A percentile compares a stretch with the other conserved stretches of the same genome.
These are phyloP conservation scores for Micrasema longulum DNA, from an alignment of 1,140 invertebrate genomes.

Conservation along the genomic window DNA sequence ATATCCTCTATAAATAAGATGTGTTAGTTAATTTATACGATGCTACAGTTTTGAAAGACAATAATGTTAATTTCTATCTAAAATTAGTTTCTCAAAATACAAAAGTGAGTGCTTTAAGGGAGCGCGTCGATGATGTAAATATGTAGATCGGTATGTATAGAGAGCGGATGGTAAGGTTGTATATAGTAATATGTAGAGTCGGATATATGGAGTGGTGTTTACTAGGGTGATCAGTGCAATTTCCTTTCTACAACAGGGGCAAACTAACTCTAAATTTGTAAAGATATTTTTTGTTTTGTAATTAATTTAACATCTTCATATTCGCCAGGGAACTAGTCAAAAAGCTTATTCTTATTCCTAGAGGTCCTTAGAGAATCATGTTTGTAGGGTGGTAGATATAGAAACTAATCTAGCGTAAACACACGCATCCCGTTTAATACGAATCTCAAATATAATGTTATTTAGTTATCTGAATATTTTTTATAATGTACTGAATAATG, in stretches of 20 bases:
- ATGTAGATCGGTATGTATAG: no score
- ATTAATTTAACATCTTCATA: constrained; percentile 32
- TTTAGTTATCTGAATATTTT: constrained; percentile 4
- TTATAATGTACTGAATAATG: neutral
- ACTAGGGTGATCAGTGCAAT: constrained; percentile 27
- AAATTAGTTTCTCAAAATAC: no score
- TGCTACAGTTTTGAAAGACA: no score
- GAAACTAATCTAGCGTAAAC: constrained; percentile 16
- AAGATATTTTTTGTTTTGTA: constrained; percentile 10
- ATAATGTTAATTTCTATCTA: no score
- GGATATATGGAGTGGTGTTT: no score
- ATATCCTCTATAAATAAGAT: no score
- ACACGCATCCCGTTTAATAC: neutral
- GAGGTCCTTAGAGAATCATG: constrained; percentile 18
- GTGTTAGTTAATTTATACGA: no score
- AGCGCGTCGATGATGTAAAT: no score
- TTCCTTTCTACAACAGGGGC: constrained; percentile 16
- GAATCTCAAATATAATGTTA: constrained; percentile 14
- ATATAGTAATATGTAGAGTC: no score
- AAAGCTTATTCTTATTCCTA: constrained; percentile 38
- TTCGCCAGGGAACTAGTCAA: constrained; percentile 45
- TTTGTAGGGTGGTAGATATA: constrained; percentile 15
- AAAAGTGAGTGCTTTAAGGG: no score
- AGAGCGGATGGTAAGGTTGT: no score
- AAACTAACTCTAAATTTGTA: constrained; percentile 16